Base-by-base conservation (phyloP, 2,113 vertebrate species). In the Antennarius striatus region DNA sequence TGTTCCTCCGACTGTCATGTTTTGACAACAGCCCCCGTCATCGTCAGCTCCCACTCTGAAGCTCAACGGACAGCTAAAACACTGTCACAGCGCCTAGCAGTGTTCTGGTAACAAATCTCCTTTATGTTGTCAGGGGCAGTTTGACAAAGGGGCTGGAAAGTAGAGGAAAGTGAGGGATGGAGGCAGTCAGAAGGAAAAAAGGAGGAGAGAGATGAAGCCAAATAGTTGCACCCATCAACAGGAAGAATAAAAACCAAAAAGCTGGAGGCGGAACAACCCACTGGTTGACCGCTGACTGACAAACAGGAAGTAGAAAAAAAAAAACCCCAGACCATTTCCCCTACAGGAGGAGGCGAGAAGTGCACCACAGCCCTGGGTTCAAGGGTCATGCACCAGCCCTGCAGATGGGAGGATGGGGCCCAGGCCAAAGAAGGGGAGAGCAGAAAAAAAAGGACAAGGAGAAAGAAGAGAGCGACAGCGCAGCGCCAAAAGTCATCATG, bases 401-500 rank as follows among this genome's bases (percentile, higher is more conserved):
- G 91, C 92, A 93, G 93, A 89, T 89, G 88, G 92, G 80, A 82
- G 73, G 56, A 88, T 84, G 87, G 89, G 90, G 86, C 89, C 79
- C 83, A 76, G 80, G 61, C 60, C 78, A 45, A 71, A 77, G 77
- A 73, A 56, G 70, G 79, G 91, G 90, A 87, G 92, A 90, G 91
- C 61, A 66, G 61, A 82, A 82, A 85, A 49, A 55, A 81, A 72
- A 93, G 69, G 68, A 75, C 67, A 91, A 91, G 91, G 91, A 90
- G 78, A 87, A 79, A 75, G 64, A 71, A 74, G 68, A 92, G 90
- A 91, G 89, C 90, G 90, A 91, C 68, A 90, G 84, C 70, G 90
- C 94, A 86, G 86, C 61, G 89, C 76, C 86, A 94, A 89, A 93
- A 82, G 91, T 94, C 95, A 93, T 94, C 93, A 94, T 93, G 92